Conservation (phyloP, 2,888 invertebrate genomes). For the Atethmia centrago region DNA sequence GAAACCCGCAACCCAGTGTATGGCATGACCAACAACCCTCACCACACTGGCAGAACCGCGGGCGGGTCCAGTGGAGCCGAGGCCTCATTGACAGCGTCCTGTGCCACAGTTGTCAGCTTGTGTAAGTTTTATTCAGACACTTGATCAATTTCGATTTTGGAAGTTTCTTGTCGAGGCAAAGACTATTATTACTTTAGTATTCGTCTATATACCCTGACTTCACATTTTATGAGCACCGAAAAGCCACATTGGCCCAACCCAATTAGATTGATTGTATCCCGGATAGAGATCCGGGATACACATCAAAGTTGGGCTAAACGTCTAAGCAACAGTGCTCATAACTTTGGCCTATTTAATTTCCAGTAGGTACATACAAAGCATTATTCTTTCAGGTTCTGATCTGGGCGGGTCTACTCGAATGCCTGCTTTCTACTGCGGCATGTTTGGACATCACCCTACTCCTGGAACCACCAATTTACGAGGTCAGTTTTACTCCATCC, state of each 20-base stretch:
- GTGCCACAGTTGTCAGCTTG: slow-evolving; percentile 95
- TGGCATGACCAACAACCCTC: slow-evolving; percentile 97
- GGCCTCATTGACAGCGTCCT: slow-evolving; percentile 93
- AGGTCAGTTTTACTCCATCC: slow-evolving; percentile 69
- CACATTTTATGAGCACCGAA: not conserved
- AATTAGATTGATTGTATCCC: too few relatives aligned
- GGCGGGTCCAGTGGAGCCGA: slow-evolving; percentile 99
- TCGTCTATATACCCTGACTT: not conserved
- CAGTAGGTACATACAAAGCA: not conserved
- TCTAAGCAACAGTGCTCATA: not conserved
- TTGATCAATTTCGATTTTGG: not conserved
- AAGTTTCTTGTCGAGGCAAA: not conserved
- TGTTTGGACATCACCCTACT: slow-evolving; percentile 96
- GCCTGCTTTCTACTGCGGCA: slow-evolving; percentile 97
- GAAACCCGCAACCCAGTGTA: slow-evolving; percentile 97
- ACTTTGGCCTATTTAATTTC: not conserved
- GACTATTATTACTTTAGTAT: not conserved
- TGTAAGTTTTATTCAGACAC: slow-evolving; percentile 86
- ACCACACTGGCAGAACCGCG: slow-evolving; percentile 95
- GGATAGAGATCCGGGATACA: too few relatives aligned
- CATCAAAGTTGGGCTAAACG: not conserved
- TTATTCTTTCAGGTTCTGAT: slow-evolving; percentile 92
- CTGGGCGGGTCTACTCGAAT: slow-evolving; percentile 98
- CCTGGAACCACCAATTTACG: slow-evolving; percentile 88
- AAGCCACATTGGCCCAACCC: not conserved